Evolutionary conservation across 1,140 invertebrate species (phyloP).

Genomic region (Ceratina japonica): DNA sequence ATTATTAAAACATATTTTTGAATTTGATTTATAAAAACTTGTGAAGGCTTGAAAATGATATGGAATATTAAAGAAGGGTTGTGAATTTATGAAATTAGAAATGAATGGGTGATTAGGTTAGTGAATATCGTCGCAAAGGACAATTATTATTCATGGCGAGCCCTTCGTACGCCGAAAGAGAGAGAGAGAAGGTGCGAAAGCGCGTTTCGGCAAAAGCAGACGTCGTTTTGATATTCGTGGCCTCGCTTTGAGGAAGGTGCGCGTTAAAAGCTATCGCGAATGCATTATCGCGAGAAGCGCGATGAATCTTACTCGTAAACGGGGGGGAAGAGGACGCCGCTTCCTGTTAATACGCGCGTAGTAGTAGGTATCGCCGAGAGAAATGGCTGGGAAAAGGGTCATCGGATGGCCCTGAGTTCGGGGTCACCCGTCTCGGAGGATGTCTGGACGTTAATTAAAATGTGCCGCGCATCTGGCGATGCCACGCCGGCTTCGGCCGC

Average conservation of each 20-base stretch:
- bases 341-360: slow-evolving; percentile 55
- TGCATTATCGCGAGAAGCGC: slow-evolving; percentile 35
- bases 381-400: slow-evolving; percentile 66
- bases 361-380: slow-evolving; percentile 36
- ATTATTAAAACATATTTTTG: too few species aligned
- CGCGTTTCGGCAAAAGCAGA: not conserved
- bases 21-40: too few species aligned
- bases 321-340: slow-evolving; percentile 21
- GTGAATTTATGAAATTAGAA: too few species aligned
- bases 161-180: too few species aligned
- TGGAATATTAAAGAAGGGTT: too few species aligned
- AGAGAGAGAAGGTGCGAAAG: too few species aligned
- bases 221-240: slow-evolving; percentile 6
- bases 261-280: slow-evolving; percentile 29
- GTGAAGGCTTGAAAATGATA: too few species aligned
- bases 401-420: slow-evolving; percentile 72
- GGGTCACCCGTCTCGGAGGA: slow-evolving; percentile 75
- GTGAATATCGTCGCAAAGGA: too few species aligned
- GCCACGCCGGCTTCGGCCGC: slow-evolving; percentile 60
- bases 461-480: slow-evolving; percentile 74
- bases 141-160: too few species aligned
- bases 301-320: slow-evolving; percentile 27
- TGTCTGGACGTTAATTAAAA: slow-evolving; percentile 77
- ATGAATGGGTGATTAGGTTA: too few species aligned
- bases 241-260: slow-evolving; percentile 28